Base-by-base conservation (phyloP, 1,140 invertebrate species). In the Drosophila burlai region DNA sequence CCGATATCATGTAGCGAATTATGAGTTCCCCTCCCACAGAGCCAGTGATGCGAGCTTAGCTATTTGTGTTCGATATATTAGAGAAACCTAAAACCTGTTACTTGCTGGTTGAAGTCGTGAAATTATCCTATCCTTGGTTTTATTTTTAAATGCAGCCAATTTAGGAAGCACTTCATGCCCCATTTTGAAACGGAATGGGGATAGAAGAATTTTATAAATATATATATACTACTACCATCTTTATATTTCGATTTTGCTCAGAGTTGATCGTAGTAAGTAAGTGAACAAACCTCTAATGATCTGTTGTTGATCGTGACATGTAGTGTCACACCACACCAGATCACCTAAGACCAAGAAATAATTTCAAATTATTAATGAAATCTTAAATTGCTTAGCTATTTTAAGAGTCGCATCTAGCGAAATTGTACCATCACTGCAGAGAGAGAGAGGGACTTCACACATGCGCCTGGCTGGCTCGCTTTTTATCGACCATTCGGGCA, bases 401-500 rank as follows among this genome's bases (percentile, higher is more conserved):
- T 36, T 15, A 0, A 34, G 8, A 15, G 11, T 2, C 4, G 0
- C 5, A 18, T 13, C 29, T 3, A 13, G 29, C 31, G 15, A 21
- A 54, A n/a, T 26, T 26, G 24, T n/a, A 24, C 9, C 54, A 57
- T 10, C 54, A 40, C 54, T 57, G 36, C 15, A 16, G 15, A 24
- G 18, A 36, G 21, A 40, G 13, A 46, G 4, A 4, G 46, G 46
- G 49, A 59, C 74, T 62, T 58, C 43, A 69, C 76, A 74, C 61
- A 83, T 65, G 68, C 73, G 69, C 50, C 81, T 69, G 47, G 46
- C 78, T 83, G 40, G 69, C 55, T 68, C 54, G 55, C 57, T 77
- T 73, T 89, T 89, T 89, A 89, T 89, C 85, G 85, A 81, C 85
- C 71, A 90, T 89, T 90, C 78, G 81, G 78, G 81, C 85, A 89